phyloP scores from a whole-genome alignment of 2,797 vertebrate species.

The Scleropages formosus region DNA sequence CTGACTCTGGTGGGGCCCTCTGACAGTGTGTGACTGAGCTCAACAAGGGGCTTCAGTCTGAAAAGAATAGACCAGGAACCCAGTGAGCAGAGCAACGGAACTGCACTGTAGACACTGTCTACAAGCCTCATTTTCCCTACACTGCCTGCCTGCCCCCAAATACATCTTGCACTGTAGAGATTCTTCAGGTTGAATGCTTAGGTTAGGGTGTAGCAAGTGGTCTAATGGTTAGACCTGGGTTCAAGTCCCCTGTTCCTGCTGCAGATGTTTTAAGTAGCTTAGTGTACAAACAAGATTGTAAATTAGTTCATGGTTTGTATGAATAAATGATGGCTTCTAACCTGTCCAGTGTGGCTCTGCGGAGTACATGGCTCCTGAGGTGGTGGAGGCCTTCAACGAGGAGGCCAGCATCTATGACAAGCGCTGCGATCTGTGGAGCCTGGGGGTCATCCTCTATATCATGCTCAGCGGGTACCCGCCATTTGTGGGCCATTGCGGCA shows the following conservation, averaged over 20 bases:
- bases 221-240: too few species aligned
- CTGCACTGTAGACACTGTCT: too few species aligned
- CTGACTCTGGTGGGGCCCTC: too few species aligned
- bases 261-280: too few species aligned
- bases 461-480: constrained; percentile 96
- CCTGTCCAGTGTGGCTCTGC: constrained; percentile 86
- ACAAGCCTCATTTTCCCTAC: too few species aligned
- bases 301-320: too few species aligned
- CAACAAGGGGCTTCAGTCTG: neutral
- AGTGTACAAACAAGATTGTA: too few species aligned
- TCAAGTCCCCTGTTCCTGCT: neutral
- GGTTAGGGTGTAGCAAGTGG: too few species aligned
- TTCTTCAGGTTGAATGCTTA: too few species aligned
- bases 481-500: constrained; percentile 90
- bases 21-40: neutral
- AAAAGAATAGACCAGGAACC: neutral
- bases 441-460: constrained; percentile 96
- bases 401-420: constrained; percentile 98
- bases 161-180: too few species aligned
- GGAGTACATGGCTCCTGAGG: constrained; percentile 97
- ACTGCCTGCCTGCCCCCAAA: too few species aligned
- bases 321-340: neutral
- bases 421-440: constrained; percentile 96
- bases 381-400: constrained; percentile 96
- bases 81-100: too few species aligned